These are phyloP conservation scores for Ischnura elegans DNA, from an alignment of 2,888 invertebrate species.

Conservation along the genomic window DNA sequence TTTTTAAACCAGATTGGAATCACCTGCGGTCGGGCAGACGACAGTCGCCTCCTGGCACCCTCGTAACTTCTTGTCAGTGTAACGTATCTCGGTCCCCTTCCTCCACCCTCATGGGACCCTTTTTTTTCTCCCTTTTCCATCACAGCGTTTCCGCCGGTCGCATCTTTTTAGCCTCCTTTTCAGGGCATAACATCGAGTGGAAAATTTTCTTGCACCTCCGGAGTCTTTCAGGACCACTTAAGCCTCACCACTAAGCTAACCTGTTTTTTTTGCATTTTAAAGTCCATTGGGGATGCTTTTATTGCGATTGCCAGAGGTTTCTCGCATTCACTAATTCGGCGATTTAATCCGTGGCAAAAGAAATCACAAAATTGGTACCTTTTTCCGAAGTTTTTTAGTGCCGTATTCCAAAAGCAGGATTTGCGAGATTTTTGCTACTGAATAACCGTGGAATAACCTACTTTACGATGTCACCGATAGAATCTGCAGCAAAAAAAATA, in stretches of 20 bases:
- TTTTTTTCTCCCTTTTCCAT: background rate
- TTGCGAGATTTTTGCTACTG: no score
- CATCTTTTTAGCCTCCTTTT: background rate
- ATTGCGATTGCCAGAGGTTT: background rate
- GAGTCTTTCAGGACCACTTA: conserved; percentile 1
- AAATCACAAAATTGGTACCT: background rate
- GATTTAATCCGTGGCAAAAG: background rate
- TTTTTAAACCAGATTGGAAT: conserved; percentile 8
- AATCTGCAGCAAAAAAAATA: no score
- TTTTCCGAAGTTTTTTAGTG: background rate
- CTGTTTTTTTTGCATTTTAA: background rate
- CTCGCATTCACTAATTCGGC: background rate
- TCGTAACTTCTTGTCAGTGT: background rate
- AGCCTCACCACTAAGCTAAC: background rate
- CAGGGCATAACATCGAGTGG: background rate
- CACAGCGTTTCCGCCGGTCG: background rate
- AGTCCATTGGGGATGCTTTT: background rate
- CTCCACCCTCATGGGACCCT: background rate
- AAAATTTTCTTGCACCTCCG: background rate
- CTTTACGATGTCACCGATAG: no score
- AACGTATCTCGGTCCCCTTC: background rate
- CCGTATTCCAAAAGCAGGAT: no score
- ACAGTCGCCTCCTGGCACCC: background rate
- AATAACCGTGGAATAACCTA: no score
- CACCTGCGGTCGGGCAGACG: background rate